Evolutionary conservation across 2,888 invertebrate species (phyloP).

Genomic region (Brachynemurus nebulosus): DNA sequence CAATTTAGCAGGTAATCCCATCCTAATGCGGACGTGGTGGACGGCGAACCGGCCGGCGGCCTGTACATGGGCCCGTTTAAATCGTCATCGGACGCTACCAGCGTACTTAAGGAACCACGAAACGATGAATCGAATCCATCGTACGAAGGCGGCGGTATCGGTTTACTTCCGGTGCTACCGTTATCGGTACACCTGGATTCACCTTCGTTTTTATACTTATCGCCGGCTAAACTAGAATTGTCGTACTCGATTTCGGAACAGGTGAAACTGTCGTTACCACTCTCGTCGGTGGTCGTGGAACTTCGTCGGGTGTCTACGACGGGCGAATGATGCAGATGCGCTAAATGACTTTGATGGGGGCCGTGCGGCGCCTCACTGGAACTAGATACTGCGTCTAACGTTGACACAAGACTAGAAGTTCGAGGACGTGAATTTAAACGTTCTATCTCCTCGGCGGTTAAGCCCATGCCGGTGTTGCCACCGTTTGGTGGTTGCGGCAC

Average conservation of each 20-base stretch:
- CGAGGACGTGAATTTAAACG: slow-evolving; percentile 75
- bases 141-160: slow-evolving; percentile 56
- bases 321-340: slow-evolving; percentile 58
- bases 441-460: slow-evolving; percentile 89
- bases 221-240: slow-evolving; percentile 71
- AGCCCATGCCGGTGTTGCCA: slow-evolving; percentile 60
- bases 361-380: slow-evolving; percentile 68
- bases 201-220: slow-evolving; percentile 41
- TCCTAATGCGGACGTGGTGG: slow-evolving; percentile 61
- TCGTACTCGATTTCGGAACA: slow-evolving; percentile 97
- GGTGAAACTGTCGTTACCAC: slow-evolving; percentile 93
- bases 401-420: slow-evolving; percentile 81
- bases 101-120: slow-evolving; percentile 82
- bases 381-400: slow-evolving; percentile 87
- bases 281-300: slow-evolving; percentile 80
- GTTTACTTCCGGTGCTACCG: slow-evolving; percentile 14
- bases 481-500: slow-evolving; percentile 52
- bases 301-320: slow-evolving; percentile 59
- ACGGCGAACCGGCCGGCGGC: slow-evolving; percentile 65
- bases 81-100: slow-evolving; percentile 89
- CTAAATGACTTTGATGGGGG: slow-evolving; percentile 47
- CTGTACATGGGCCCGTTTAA: slow-evolving; percentile 65
- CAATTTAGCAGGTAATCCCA: slow-evolving; percentile 93
- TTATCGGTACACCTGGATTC: slow-evolving; percentile 26
- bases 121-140: slow-evolving; percentile 92